These are phyloP conservation scores for Andricus quercusramuli DNA, from an alignment of 2,888 invertebrate genomes.

Conservation along the genomic window DNA sequence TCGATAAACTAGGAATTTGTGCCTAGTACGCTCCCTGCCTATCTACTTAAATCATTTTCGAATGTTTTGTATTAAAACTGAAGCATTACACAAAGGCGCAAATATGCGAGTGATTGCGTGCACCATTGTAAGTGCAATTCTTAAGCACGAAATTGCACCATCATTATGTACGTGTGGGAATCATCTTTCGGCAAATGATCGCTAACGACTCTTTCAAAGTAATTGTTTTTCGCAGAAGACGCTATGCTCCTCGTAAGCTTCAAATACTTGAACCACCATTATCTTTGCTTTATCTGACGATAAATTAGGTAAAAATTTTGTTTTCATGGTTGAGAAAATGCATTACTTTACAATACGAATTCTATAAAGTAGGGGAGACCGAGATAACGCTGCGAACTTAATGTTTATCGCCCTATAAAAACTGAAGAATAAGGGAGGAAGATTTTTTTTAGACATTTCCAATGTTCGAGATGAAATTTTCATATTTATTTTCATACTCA, in stretches of 20 bases:
- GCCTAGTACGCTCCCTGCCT: too few species aligned
- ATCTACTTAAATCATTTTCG: background rate
- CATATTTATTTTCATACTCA: too few species aligned
- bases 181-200: background rate
- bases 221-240: constrained; percentile 13
- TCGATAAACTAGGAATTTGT: too few species aligned
- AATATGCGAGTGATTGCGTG: background rate
- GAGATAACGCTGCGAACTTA: too few species aligned
- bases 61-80: background rate
- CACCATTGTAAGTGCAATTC: background rate
- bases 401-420: too few species aligned
- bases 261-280: background rate
- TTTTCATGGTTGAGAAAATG: background rate
- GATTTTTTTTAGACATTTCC: too few species aligned
- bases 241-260: background rate
- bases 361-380: background rate
- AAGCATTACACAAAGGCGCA: background rate
- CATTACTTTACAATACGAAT: background rate
- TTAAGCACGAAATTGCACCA: constrained; percentile 4
- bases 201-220: constrained; percentile 9
- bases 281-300: background rate
- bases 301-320: background rate
- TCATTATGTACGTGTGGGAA: constrained; percentile 4
- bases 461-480: too few species aligned
- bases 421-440: too few species aligned